Evolutionary conservation across 2,113 vertebrate genomes (phyloP).

Genomic region (Anhinga rufa): DNA sequence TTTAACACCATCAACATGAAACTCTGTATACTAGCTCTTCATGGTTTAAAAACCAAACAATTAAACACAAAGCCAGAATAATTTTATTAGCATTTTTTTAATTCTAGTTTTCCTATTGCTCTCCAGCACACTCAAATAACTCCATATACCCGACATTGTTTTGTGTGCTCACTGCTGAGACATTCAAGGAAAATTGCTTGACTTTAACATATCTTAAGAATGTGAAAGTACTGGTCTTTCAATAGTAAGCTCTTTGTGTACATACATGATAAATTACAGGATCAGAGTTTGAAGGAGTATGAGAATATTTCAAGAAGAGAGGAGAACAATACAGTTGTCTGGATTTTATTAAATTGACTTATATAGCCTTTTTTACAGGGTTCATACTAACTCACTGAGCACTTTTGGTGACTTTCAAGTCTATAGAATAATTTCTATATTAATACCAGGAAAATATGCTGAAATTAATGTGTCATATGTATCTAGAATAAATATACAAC

Average conservation of each 20-base stretch:
- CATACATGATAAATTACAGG: background rate
- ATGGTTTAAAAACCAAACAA: background rate
- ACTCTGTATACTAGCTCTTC: background rate
- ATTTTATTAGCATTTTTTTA: background rate
- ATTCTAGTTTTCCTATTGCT: background rate
- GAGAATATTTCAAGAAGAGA: background rate
- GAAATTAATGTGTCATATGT: background rate
- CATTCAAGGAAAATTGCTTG: background rate
- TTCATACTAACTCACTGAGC: background rate
- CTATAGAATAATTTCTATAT: background rate
- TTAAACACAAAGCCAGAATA: background rate
- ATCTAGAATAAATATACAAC: conserved; percentile 23
- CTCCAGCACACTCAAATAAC: background rate
- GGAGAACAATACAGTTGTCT: background rate
- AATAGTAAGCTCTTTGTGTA: background rate
- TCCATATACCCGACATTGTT: background rate
- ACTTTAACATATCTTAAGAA: background rate
- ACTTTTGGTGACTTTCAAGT: background rate
- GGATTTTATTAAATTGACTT: background rate
- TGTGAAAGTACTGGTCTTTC: background rate
- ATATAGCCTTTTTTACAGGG: background rate
- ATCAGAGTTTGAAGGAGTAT: background rate
- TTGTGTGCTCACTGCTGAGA: background rate
- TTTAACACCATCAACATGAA: background rate
- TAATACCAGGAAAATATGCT: conserved; percentile 26